Evolutionary conservation across 2,113 vertebrate species (phyloP).

Genomic region (Hydropotes inermis): DNA sequence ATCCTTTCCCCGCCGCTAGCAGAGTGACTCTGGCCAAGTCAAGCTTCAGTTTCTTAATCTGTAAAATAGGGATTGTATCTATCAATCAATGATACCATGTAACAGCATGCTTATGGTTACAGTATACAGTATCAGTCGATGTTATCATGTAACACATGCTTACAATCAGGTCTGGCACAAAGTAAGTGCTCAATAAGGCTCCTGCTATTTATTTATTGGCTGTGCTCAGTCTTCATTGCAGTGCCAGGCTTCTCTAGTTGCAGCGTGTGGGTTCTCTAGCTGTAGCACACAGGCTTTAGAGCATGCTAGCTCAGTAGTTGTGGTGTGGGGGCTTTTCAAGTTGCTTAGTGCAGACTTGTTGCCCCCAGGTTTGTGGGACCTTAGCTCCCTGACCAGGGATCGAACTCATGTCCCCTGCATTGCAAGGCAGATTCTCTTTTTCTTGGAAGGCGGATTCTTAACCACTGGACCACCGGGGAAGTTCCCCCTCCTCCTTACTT

Average conservation of each 20-base stretch:
- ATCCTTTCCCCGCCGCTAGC: neutral
- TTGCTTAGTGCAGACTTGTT: neutral
- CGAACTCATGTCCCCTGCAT: neutral
- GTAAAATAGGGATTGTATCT: neutral
- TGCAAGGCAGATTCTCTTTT: neutral
- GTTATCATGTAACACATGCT: neutral
- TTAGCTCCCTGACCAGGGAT: neutral
- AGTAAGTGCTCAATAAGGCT: neutral
- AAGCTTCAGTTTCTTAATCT: neutral
- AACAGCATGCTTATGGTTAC: neutral
- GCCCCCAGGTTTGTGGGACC: neutral
- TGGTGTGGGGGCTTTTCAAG: neutral
- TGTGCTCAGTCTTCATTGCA: neutral
- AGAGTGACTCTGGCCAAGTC: neutral
- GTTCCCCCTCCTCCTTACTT: neutral
- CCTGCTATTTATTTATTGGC: neutral
- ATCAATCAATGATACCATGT: neutral
- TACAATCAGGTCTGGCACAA: rapidly evolving
- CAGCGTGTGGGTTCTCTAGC: neutral
- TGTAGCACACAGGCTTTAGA: neutral
- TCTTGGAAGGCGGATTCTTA: neutral
- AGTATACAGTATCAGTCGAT: neutral
- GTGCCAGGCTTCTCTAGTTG: neutral
- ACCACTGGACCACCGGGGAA: neutral
- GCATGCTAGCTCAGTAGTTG: neutral